A percentile compares a stretch with the other conserved stretches of the same genome.
These are phyloP conservation scores for Dysdera silvatica DNA, from an alignment of 1,140 invertebrate species.

Conservation along the genomic window DNA sequence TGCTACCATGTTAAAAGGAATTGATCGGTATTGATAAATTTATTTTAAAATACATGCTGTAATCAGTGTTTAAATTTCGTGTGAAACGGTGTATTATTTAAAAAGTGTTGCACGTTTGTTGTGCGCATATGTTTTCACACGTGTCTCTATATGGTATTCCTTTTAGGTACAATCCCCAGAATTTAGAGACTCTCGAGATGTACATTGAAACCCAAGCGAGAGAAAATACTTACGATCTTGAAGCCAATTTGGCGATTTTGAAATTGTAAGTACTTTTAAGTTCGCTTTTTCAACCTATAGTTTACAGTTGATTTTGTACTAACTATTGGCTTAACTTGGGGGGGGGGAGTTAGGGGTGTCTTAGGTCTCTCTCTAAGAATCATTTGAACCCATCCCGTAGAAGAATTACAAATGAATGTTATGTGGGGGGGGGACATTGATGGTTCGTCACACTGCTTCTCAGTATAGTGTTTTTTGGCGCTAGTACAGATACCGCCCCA, in stretches of 20 bases:
- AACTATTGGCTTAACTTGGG: too few relatives aligned
- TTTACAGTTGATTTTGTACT: too few relatives aligned
- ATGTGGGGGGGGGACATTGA: too few relatives aligned
- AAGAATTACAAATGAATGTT: too few relatives aligned
- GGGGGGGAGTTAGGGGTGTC: too few relatives aligned
- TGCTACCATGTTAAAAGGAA: slow-evolving; percentile 63
- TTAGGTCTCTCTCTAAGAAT: too few relatives aligned
- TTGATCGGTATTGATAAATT: slow-evolving; percentile 57
- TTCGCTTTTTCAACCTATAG: slow-evolving; percentile 46
- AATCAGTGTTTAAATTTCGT: not conserved
- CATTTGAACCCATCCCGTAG: too few relatives aligned
- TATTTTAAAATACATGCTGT: not conserved
- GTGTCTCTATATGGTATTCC: slow-evolving; percentile 2
- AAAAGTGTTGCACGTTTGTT: not conserved
- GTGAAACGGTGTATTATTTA: not conserved
- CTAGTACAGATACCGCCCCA: too few relatives aligned
- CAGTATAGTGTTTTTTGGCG: too few relatives aligned
- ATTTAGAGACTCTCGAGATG: slow-evolving; percentile 74
- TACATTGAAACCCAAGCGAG: slow-evolving; percentile 87
- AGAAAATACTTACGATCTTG: slow-evolving; percentile 91
- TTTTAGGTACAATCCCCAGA: slow-evolving; percentile 86
- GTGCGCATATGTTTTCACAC: not conserved
- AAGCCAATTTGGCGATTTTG: slow-evolving; percentile 84
- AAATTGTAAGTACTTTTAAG: slow-evolving; percentile 46
- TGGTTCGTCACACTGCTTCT: too few relatives aligned